Conservation (phyloP, 2,888 invertebrate species). For the Siphlonurus alternatus region DNA sequence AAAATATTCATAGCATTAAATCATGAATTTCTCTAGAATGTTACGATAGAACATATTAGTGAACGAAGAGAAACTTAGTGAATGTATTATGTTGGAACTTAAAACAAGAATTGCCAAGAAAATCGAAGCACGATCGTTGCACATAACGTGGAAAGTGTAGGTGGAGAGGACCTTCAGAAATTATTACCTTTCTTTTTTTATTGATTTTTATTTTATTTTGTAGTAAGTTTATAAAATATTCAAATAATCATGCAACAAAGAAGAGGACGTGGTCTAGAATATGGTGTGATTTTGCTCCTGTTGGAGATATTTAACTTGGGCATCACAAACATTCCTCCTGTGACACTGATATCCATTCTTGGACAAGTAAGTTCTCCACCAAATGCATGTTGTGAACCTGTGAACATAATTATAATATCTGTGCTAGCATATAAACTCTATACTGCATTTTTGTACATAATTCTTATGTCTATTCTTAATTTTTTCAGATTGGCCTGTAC, state of each 20-base stretch:
- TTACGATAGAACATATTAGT: no score
- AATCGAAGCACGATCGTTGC: no score
- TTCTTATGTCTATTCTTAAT: conserved; percentile 1
- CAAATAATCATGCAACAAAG: conserved; percentile 7
- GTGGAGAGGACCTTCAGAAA: no score
- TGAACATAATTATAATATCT: not conserved
- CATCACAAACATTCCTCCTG: conserved; percentile 34
- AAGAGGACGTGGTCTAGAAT: conserved; percentile 17
- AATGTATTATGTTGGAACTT: no score
- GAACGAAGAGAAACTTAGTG: no score
- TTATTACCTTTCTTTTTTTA: no score
- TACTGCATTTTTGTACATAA: not conserved
- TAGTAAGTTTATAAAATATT: not conserved
- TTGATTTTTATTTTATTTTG: no score
- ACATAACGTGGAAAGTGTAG: no score
- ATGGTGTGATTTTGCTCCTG: conserved; percentile 22
- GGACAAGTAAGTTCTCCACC: conserved; percentile 23
- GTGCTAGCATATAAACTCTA: not conserved
- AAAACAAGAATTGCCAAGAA: no score
- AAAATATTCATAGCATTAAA: no score
- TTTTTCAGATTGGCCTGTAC: conserved; percentile 30
- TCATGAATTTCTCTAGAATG: no score
- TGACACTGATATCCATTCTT: conserved; percentile 30
- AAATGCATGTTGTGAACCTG: not conserved
- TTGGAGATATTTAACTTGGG: conserved; percentile 27